Percentiles rank a stretch among this genome's conserved stretches.
phyloP scores from a whole-genome alignment of 2,888 invertebrate genomes.

The Teinopalpus imperialis region DNA sequence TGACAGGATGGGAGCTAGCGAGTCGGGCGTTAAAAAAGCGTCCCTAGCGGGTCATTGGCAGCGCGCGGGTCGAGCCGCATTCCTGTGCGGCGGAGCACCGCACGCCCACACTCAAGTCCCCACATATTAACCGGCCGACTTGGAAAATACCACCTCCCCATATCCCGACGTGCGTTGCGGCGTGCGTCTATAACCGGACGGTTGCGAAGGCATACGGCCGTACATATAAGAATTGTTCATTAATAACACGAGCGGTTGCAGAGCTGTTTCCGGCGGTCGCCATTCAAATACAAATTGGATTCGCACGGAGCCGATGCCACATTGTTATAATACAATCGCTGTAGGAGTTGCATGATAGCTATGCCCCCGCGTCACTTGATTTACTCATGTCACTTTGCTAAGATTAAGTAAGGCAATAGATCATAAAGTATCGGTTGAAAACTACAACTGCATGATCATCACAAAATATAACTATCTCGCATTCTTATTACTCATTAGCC shows the following conservation, averaged over 20 bases:
- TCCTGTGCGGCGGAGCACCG: constrained; percentile 73
- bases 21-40: constrained; percentile 70
- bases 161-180: constrained; percentile 36
- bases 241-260: constrained; percentile 69
- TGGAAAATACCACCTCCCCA: constrained; percentile 35
- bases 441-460: too few species aligned
- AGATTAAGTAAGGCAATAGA: too few species aligned
- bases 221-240: constrained; percentile 60
- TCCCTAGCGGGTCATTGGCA: constrained; percentile 78
- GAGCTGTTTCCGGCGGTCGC: constrained; percentile 70
- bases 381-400: too few species aligned
- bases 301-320: constrained; percentile 53
- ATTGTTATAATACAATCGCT: constrained; percentile 41
- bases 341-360: too few species aligned
- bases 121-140: constrained; percentile 32
- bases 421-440: too few species aligned
- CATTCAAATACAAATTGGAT: constrained; percentile 70
- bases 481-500: too few species aligned
- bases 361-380: too few species aligned
- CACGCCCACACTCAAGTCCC: constrained; percentile 62
- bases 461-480: too few species aligned
- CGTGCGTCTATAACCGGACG: constrained; percentile 38
- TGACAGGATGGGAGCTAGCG: constrained; percentile 63
- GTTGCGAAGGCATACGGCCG: constrained; percentile 43
- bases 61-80: constrained; percentile 76